Base-by-base conservation (phyloP, 2,888 invertebrate genomes). In the Ornithoptera priamus region DNA sequence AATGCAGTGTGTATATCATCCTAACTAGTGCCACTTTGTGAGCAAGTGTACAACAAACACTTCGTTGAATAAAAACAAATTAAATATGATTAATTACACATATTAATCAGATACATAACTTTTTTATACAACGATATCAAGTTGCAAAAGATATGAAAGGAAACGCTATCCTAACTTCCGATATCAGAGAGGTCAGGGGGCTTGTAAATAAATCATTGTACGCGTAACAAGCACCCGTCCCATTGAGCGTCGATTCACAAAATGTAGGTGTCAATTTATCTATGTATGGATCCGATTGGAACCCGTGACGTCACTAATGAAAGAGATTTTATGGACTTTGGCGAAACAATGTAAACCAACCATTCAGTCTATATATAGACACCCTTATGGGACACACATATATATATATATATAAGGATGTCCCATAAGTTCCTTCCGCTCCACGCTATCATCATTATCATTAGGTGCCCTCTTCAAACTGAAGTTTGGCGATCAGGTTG, bases 181-280 rank as follows among this genome's bases (percentile, higher is more conserved):
- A 53, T 62, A 56, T 30, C 30, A 65, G 12, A 17, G 39, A 24
- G 65, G 30, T 42, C 59, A 60, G 59, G n/a, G 53, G 67, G 39
- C 30, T 18, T 20, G 39, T 67, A 39, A 67, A 61, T 67, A 67
- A 53, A 61, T 67, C 61, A 67, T 36, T 56, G 39, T 39, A 62
- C 61, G 36, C 53, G 36, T 53, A 65, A 62, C 53, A 17, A 20
- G n/a, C 0, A 7, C 12, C 39, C n/a, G 46, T 42, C 18, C 56
- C 10, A 18, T 67, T 67, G 56, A 67, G 61, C 39, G 2, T 36
- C 67, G 61, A 12, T 53, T 46, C 46, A 62, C 22, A 46, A 46
- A 62, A 18, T 39, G 39, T 42, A 61, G 36, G 36, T 42, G 60
- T 39, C 60, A 17, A 60, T 59, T 59, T 17, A 15, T 59, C 59